Evolutionary conservation across 2,113 vertebrate species (phyloP).

Genomic region (Bagarius yarrelli): DNA sequence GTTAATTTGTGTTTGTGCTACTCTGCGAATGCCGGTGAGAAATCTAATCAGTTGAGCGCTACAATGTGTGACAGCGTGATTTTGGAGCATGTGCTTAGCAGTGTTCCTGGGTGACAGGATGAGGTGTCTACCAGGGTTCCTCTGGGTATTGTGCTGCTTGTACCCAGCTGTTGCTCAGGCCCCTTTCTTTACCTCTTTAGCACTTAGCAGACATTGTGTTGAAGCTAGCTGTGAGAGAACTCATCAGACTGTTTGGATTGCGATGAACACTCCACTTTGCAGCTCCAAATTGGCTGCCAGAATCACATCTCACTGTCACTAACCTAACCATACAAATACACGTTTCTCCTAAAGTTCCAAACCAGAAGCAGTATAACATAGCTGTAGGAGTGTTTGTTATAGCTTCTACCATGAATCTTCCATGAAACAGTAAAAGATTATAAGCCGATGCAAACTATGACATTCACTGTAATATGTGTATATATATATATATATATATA

Average conservation of each 20-base stretch:
- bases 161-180: constrained; percentile 77
- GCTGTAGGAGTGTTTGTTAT: constrained; percentile 5
- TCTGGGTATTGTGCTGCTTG: constrained; percentile 68
- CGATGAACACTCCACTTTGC: constrained; percentile 69
- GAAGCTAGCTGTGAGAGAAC: constrained; percentile 65
- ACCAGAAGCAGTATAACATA: not conserved
- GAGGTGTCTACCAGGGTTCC: constrained; percentile 68
- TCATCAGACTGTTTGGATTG: constrained; percentile 74
- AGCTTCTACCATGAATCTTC: no score
- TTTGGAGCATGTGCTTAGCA: constrained; percentile 72
- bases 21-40: constrained; percentile 46
- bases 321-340: constrained; percentile 37
- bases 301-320: constrained; percentile 62
- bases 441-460: no score
- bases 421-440: no score
- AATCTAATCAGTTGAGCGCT: constrained; percentile 27
- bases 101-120: constrained; percentile 68
- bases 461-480: no score
- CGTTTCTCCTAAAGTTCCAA: constrained; percentile 31
- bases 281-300: constrained; percentile 72
- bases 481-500: no score
- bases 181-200: constrained; percentile 72
- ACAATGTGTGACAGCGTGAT: constrained; percentile 66
- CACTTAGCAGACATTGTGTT: constrained; percentile 66
- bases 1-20: constrained; percentile 53